Conservation (phyloP, 2,888 invertebrate genomes). For the Calephelis perditalis region DNA sequence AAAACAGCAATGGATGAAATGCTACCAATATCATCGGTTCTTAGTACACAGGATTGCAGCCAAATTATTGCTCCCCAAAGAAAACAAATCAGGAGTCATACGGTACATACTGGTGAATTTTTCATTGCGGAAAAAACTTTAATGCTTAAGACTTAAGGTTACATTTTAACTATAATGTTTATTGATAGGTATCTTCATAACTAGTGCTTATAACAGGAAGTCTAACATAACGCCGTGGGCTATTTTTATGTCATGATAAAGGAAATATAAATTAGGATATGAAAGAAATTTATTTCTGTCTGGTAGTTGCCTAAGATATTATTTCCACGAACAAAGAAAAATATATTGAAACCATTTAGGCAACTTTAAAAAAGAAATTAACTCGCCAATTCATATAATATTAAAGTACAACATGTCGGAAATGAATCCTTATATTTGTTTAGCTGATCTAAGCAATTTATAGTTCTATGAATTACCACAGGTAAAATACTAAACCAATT, state of each 20-base stretch:
- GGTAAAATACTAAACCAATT: no score
- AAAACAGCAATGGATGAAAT: constrained; percentile 34
- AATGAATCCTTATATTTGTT: no score
- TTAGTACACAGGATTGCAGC: constrained; percentile 43
- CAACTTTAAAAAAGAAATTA: no score
- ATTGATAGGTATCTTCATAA: constrained; percentile 1
- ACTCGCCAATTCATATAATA: no score
- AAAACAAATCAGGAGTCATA: constrained; percentile 48
- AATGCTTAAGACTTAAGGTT: constrained; percentile 35
- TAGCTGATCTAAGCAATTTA: no score
- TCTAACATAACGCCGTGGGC: constrained; percentile 3
- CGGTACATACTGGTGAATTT: constrained; percentile 16
- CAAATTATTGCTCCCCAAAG: constrained; percentile 61
- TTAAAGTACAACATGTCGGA: no score
- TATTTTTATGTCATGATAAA: constrained; percentile 7
- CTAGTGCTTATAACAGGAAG: constrained; percentile 7
- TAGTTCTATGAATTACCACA: no score
- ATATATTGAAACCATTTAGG: no score
- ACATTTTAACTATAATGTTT: constrained; percentile 20
- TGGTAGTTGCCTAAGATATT: no score
- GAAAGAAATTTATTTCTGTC: not conserved
- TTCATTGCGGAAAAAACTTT: constrained; percentile 17
- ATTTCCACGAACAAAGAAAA: no score
- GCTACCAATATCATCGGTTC: constrained; percentile 14
- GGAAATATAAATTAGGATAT: constrained; percentile 2